Evolutionary conservation across 1,140 invertebrate genomes (phyloP).

Genomic region (Drosophila ogumai): DNA sequence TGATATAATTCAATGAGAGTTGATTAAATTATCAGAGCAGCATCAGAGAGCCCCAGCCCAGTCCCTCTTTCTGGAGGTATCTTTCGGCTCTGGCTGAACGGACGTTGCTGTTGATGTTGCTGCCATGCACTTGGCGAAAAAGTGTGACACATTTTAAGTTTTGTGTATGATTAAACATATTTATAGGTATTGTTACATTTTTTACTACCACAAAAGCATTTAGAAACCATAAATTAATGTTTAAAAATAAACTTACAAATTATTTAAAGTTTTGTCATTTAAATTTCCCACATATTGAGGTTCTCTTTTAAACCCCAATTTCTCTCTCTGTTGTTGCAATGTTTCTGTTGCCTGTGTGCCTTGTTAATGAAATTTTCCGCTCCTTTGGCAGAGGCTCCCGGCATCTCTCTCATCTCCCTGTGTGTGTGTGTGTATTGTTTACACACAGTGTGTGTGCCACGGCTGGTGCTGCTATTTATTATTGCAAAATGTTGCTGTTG

Average conservation of each 20-base stretch:
- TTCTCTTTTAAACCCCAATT: background rate
- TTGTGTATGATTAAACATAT: too few relatives aligned
- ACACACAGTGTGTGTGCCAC: constrained; percentile 39
- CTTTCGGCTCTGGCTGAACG: background rate
- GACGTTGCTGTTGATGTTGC: constrained; percentile 35
- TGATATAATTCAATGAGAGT: constrained; percentile 83
- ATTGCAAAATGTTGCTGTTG: constrained; percentile 70
- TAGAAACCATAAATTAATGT: too few relatives aligned
- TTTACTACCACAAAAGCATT: too few relatives aligned
- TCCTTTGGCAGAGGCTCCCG: constrained; percentile 67
- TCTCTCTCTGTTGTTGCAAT: constrained; percentile 18
- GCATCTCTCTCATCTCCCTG: constrained; percentile 8
- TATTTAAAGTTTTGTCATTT: too few relatives aligned
- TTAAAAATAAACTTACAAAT: too few relatives aligned
- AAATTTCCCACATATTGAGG: too few relatives aligned
- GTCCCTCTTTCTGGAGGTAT: background rate
- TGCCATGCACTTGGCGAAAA: background rate
- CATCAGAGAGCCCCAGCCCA: background rate
- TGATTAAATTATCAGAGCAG: constrained; percentile 76
- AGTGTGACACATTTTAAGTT: accelerated
- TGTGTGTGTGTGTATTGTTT: constrained; percentile 39
- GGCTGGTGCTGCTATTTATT: constrained; percentile 69
- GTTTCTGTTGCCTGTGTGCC: constrained; percentile 66
- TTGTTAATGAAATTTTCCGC: constrained; percentile 82
- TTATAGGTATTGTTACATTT: too few relatives aligned